Percentiles rank a stretch among this genome's conserved stretches.
Conservation (phyloP, 1,140 invertebrate species). For the Colletes latitarsis region DNA sequence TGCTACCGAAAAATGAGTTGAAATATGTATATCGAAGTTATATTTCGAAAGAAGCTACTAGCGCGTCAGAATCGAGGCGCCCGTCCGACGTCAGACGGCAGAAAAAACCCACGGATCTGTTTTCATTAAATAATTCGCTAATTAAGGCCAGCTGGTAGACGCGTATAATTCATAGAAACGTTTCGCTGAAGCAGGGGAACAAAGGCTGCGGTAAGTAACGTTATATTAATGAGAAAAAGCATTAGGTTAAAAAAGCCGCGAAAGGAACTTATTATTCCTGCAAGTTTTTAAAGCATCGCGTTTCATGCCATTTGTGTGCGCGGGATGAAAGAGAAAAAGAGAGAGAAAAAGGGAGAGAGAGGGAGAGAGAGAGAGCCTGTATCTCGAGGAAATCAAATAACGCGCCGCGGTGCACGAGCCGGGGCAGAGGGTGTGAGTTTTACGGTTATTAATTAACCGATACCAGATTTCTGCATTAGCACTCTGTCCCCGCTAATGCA, state of each 20-base stretch:
- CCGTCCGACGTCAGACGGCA: constrained; percentile 6
- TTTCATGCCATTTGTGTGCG: constrained; percentile 60
- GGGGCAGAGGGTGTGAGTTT: constrained; percentile 69
- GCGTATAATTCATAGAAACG: constrained; percentile 42
- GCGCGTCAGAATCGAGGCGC: constrained; percentile 14
- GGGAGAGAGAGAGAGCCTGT: constrained; percentile 8
- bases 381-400: constrained; percentile 68
- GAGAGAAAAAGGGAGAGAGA: not conserved
- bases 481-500: constrained; percentile 70
- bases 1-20: no score
- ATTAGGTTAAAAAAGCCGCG: constrained; percentile 48
- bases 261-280: constrained; percentile 51
- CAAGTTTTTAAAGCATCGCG: constrained; percentile 55
- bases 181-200: constrained; percentile 12
- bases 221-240: constrained; percentile 56
- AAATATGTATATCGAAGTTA: no score
- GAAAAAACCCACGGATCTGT: constrained; percentile 32
- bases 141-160: constrained; percentile 34
- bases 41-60: not conserved
- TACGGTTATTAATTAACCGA: constrained; percentile 77
- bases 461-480: constrained; percentile 77
- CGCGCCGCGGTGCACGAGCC: constrained; percentile 58
- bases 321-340: not conserved
- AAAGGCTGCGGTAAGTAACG: constrained; percentile 40
- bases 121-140: constrained; percentile 51